phyloP scores from a whole-genome alignment of 2,888 invertebrate species.

The Molorchus minor region DNA sequence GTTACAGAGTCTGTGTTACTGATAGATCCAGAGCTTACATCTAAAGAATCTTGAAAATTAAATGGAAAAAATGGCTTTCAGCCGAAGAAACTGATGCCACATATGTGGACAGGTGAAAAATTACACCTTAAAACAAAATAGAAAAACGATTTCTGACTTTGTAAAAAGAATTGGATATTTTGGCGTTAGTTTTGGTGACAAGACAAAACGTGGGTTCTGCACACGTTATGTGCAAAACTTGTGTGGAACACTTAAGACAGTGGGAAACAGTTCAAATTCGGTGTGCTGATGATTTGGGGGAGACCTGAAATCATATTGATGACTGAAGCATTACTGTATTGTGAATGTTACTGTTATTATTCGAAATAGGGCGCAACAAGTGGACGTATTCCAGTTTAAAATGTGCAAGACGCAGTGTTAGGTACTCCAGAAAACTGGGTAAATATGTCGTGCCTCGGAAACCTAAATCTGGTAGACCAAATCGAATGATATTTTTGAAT shows the following conservation, averaged over 20 bases:
- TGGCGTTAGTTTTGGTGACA: conserved; percentile 37
- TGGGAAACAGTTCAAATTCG: conserved; percentile 39
- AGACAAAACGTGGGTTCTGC: conserved; percentile 42
- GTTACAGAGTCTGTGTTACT: too few relatives aligned
- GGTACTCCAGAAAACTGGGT: neutral
- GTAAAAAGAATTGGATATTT: conserved; percentile 39
- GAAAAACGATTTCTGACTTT: conserved; percentile 5
- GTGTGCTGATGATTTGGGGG: conserved; percentile 36
- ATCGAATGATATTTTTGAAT: neutral
- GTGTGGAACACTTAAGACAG: conserved; percentile 36
- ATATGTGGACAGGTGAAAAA: conserved; percentile 3
- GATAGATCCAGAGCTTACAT: too few relatives aligned
- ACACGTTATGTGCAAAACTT: conserved; percentile 35
- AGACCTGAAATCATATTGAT: neutral
- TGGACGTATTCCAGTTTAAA: too few relatives aligned
- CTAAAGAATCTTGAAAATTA: too few relatives aligned
- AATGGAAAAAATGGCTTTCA: too few relatives aligned
- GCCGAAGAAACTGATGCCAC: too few relatives aligned
- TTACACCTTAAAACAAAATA: conserved; percentile 2
- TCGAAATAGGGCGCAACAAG: too few relatives aligned
- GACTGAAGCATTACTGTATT: neutral
- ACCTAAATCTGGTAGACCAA: neutral
- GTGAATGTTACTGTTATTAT: neutral
- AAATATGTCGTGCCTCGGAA: neutral
- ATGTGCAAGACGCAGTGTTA: too few relatives aligned